phyloP scores from a whole-genome alignment of 2,888 invertebrate genomes.

The Tinea pellionella region DNA sequence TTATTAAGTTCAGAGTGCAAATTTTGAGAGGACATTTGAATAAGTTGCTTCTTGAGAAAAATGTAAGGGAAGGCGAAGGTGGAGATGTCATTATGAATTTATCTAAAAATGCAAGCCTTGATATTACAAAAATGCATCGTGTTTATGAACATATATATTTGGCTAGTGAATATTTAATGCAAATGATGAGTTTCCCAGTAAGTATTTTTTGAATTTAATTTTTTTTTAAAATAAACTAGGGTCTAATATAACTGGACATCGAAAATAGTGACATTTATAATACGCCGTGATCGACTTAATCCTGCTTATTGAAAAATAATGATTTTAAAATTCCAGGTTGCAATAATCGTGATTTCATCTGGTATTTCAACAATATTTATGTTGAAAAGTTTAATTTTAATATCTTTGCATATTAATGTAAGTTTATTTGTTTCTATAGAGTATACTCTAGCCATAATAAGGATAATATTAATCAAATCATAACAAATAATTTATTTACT shows the following conservation, averaged over 20 bases:
- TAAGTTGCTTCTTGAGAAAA: not conserved
- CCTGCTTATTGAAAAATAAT: too few species aligned
- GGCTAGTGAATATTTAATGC: not conserved
- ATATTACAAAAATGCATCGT: not conserved
- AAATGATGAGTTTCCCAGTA: not conserved
- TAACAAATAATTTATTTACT: too few species aligned
- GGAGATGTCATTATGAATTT: not conserved
- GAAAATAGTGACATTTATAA: too few species aligned
- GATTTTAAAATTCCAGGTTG: not conserved
- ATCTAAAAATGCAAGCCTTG: not conserved
- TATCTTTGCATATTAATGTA: conserved; percentile 26
- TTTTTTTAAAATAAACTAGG: too few species aligned
- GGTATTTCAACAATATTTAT: conserved; percentile 41
- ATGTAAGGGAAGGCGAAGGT: not conserved
- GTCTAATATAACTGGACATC: too few species aligned
- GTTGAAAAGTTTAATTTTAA: conserved; percentile 32
- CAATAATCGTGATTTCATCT: conserved; percentile 29
- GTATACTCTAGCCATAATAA: too few species aligned
- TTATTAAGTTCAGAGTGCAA: conserved; percentile 10
- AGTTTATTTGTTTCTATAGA: too few species aligned
- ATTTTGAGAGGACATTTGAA: not conserved
- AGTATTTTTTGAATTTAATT: not conserved
- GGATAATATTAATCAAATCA: too few species aligned
- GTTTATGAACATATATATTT: not conserved
- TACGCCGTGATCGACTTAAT: too few species aligned